Conservation (phyloP, 2,797 vertebrate species). For the Aeoliscus strigatus region DNA sequence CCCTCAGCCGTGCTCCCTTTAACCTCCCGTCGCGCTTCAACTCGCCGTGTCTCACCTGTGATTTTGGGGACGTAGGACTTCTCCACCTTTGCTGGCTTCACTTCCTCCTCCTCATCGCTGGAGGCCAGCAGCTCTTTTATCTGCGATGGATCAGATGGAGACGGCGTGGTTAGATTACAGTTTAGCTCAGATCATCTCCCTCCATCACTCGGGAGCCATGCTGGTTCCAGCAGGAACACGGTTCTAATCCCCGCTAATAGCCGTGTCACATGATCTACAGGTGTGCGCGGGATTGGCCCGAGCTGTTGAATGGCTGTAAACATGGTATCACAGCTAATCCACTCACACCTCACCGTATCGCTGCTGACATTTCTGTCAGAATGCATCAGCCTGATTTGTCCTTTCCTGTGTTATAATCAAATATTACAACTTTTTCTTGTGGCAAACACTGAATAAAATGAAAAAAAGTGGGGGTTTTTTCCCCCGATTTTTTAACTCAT, state of each 20-base stretch:
- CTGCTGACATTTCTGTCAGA: slow-evolving; percentile 26
- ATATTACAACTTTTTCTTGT: background rate
- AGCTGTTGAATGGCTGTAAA: slow-evolving; percentile 17
- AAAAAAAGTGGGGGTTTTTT: no score
- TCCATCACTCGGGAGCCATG: slow-evolving; percentile 67
- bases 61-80: slow-evolving; percentile 98
- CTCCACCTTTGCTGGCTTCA: slow-evolving; percentile 80
- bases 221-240: slow-evolving; percentile 66
- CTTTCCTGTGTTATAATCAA: background rate
- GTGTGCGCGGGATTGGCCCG: slow-evolving; percentile 63
- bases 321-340: slow-evolving; percentile 53
- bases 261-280: slow-evolving; percentile 58
- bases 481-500: no score
- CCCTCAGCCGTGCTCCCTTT: slow-evolving; percentile 17
- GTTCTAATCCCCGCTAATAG: slow-evolving; percentile 73
- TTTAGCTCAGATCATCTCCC: slow-evolving; percentile 78
- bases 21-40: background rate
- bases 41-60: slow-evolving; percentile 79
- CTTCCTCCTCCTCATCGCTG: slow-evolving; percentile 91
- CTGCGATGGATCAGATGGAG: slow-evolving; percentile 72
- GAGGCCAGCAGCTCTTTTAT: slow-evolving; percentile 95
- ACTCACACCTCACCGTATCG: slow-evolving; percentile 45
- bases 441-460: no score
- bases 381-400: background rate
- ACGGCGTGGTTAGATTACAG: slow-evolving; percentile 54